These are phyloP conservation scores for Pitta sordida DNA, from an alignment of 2,113 vertebrate genomes.

Conservation along the genomic window DNA sequence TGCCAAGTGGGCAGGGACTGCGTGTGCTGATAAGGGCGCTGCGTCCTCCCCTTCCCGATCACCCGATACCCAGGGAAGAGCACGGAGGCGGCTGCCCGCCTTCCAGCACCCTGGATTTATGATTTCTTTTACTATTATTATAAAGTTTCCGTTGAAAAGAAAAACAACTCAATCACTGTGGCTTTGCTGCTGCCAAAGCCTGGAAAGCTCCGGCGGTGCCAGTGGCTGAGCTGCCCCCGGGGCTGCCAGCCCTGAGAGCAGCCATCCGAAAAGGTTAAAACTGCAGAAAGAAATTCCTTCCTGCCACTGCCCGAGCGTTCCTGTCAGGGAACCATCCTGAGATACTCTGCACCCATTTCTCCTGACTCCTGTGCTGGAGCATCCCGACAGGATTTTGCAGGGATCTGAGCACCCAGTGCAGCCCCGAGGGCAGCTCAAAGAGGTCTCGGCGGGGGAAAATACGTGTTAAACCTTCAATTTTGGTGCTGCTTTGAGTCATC, in stretches of 20 bases:
- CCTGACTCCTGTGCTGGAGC: background rate
- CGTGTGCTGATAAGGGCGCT: background rate
- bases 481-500: background rate
- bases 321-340: background rate
- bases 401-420: background rate
- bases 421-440: background rate
- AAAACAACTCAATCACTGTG: too few species aligned
- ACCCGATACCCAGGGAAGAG: background rate
- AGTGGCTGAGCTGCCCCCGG: background rate
- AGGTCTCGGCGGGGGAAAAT: fast-evolving
- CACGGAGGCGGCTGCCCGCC: background rate
- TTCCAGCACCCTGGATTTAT: background rate
- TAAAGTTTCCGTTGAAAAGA: background rate
- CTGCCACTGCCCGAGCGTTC: fast-evolving
- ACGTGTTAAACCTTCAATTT: background rate
- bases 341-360: background rate
- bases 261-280: background rate
- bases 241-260: background rate
- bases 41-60: background rate
- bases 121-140: background rate
- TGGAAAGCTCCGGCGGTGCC: conserved; percentile 27
- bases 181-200: conserved; percentile 17
- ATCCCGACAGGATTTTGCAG: background rate
- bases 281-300: background rate
- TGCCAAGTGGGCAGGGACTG: background rate